Base-by-base conservation (phyloP, 2,888 invertebrate species). In the Agrochola lychnidis region DNA sequence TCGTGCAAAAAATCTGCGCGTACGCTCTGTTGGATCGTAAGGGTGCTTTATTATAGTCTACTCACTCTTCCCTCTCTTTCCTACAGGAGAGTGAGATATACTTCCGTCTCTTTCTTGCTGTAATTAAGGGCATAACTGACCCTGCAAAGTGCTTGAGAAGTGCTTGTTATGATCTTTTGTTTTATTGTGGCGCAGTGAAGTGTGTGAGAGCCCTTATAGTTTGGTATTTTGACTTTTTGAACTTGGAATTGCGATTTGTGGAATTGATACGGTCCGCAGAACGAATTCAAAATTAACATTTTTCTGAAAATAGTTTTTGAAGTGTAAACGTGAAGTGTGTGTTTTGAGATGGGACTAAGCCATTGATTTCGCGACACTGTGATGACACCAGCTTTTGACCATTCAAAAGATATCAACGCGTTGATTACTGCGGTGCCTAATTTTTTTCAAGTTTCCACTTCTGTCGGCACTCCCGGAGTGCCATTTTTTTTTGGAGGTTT, bases 81-180 rank as follows among this genome's bases (percentile, higher is more conserved):
- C 57, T 51, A 66, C 89, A 9, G 19, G 22, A 22, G 36, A 14
- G 57, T 25, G 57, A 74, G 73, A 56, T 78, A 76, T 91, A 90
- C 84, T 16, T 63, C 70, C 81, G 72, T 93, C 93, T 89, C 91
- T 84, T 73, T 94, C 90, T 89, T 63, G 74, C 91, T 81, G 84
- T 95, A 96, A 96, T 96, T 96, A 95, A 96, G 93, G 93, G 94
- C 91, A 91, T 94, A 87, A 90, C 93, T 94, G 95, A 94, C 95
- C 94, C 94, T 93, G 90, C 89, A 92, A 94, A 93, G 93, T 92
- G 90, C 92, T 93, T 93, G 92, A 93, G 93, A 93, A 94, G 95
- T 92, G 93, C 94, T 94, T 94, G 93, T 94, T 94, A 91, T 94
- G 94, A 94, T 94, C 93, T 92, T 93, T 96, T 96, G 94, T 96